Evolutionary conservation across 2,888 invertebrate species (phyloP).

Genomic region (Cosmia trapezina): DNA sequence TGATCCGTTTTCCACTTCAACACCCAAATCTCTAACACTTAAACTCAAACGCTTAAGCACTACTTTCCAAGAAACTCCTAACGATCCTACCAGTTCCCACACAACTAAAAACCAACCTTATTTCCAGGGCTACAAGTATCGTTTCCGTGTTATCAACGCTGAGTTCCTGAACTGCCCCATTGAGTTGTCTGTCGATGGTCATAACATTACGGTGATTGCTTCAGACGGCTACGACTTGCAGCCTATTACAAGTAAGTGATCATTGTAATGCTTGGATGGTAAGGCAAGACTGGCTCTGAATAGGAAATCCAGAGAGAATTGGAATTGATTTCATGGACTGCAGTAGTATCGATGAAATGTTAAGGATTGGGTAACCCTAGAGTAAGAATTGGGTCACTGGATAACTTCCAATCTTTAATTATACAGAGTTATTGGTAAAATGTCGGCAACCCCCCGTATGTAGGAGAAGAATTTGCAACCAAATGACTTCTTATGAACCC

Average conservation of each 20-base stretch:
- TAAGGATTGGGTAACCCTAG: too few relatives aligned
- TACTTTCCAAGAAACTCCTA: conserved; percentile 29
- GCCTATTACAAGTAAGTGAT: conserved; percentile 92
- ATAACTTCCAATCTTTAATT: neutral
- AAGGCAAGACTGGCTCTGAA: conserved; percentile 27
- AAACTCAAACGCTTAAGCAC: conserved; percentile 7
- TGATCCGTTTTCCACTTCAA: neutral
- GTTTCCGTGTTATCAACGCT: conserved; percentile 95
- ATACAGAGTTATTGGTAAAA: too few relatives aligned
- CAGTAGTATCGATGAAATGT: neutral
- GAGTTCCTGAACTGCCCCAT: conserved; percentile 97
- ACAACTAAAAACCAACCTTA: conserved; percentile 56
- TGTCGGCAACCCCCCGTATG: too few relatives aligned
- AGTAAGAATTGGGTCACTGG: neutral
- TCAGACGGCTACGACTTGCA: conserved; percentile 95
- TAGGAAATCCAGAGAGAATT: conserved; percentile 27
- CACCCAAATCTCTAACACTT: conserved; percentile 30
- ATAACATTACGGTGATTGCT: conserved; percentile 94
- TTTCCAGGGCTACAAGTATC: conserved; percentile 93
- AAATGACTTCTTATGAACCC: too few relatives aligned
- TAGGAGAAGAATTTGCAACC: too few relatives aligned
- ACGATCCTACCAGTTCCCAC: neutral
- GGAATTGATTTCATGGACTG: conserved; percentile 20
- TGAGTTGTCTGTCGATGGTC: conserved; percentile 95
- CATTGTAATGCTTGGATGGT: conserved; percentile 34